Evolutionary conservation across 2,888 invertebrate genomes (phyloP), one percentile per base, ranked within the genome.

Genomic region (Catocala nupta): DNA sequence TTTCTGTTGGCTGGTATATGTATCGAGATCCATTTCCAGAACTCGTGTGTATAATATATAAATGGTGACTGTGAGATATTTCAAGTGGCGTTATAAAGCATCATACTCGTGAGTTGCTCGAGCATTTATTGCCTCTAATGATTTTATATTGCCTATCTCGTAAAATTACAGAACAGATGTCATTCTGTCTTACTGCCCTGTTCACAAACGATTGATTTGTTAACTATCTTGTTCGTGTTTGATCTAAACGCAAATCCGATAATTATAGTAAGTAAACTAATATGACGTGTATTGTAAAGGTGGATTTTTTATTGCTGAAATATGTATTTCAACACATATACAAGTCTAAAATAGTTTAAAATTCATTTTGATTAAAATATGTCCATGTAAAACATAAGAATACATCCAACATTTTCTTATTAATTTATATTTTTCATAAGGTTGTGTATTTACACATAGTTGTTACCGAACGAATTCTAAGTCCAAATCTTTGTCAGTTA

Each of bases 61-160:
- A 16, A 70, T 65, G 62, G 62, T 34, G 51, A 47, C 57, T 68
- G 62, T 25, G 63, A 71, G 36, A 81, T 86, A 86, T 82, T 75
- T 85, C 80, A 83, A 81, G 76, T 77, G 78, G 77, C 76, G 73
- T 78, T 84, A 78, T 85, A 82, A 86, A 88, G 75, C 80, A 81
- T 83, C 83, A 81, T 78, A 80, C 79, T 81, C 81, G 80, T 84
- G 81, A 83, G 72, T 75, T 72, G 75, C 82, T 79, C 77, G 70
- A 83, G 75, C 86, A 82, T 88, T 89, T 89, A 90, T 88, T 84
- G 82, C 85, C 74, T 78, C 81, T 89, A 88, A 89, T 89, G 81
- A 81, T 85, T 87, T 88, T 89, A 87, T 88, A 88, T 81, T 71
- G 80, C 74, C 81, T 77, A 73, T 86, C 62, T 73, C 84, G 79